phyloP scores from a whole-genome alignment of 2,113 vertebrate genomes.

The Corythornis cristatus region DNA sequence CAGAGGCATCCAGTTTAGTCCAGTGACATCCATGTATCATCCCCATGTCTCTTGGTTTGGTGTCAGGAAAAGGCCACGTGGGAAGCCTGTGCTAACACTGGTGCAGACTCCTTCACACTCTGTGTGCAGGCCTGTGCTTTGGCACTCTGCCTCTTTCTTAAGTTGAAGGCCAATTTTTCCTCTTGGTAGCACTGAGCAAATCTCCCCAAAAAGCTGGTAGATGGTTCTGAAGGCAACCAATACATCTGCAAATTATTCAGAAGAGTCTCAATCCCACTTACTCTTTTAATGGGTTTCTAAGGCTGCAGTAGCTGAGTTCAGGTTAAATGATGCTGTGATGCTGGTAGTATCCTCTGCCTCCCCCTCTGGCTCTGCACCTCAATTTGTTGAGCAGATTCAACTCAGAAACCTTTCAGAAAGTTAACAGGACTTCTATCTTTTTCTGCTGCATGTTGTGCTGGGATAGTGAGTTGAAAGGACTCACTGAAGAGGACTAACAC shows the following conservation, averaged over 20 bases:
- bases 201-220: not conserved
- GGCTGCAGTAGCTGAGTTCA: not conserved
- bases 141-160: not conserved
- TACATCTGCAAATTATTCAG: not conserved
- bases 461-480: not conserved
- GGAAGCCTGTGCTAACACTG: not conserved
- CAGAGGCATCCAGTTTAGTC: not conserved
- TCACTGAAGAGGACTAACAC: not conserved
- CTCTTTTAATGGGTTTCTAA: not conserved
- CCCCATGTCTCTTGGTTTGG: slow-evolving; percentile 28
- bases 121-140: not conserved
- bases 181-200: not conserved
- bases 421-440: not conserved
- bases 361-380: not conserved
- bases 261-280: not conserved
- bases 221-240: not conserved
- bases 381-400: not conserved
- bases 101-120: not conserved
- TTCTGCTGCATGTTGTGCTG: not conserved
- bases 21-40: not conserved
- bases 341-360: not conserved
- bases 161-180: not conserved
- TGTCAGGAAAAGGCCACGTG: not conserved
- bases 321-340: not conserved
- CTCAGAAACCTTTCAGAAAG: not conserved